Base-by-base conservation (phyloP, 1,140 invertebrate species). In the Drosophila simulans region DNA sequence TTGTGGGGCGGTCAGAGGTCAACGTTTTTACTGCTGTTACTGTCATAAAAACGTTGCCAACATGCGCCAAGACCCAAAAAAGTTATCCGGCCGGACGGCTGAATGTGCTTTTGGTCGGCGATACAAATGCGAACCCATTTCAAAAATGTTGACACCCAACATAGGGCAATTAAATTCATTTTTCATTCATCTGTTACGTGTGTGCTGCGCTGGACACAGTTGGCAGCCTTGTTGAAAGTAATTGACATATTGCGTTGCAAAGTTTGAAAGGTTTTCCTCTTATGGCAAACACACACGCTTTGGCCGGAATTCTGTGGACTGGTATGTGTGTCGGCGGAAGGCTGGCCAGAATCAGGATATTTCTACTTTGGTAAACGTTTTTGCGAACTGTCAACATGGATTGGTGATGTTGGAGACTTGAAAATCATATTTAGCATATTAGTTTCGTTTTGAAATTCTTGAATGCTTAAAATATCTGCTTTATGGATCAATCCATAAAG, bases 91-190 rank as follows among this genome's bases (percentile, higher is more conserved):
- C 43, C 40, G 40, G 37, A 40, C 40, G 31, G 39, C 48, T 39
- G 60, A 54, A 40, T 60, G 42, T 72, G 66, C 55, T 68, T 81
- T 68, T 81, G 52, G 40, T 56, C 45, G 42, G 45, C 71, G 42
- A 48, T 64, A 70, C 80, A 71, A 83, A 82, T 68, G 71, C 42
- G 74, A 80, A 88, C 84, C 84, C 84, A 88, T 88, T 88, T 88
- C 84, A 88, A 89, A 88, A 88, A 84, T 77, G 85, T 90, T 88
- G 84, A 88, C 84, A 88, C 84, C 78, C 80, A 80, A 83, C 84
- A 88, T 84, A 84, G 85, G 85, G 84, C 84, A 88, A 88, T 88
- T 88, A 88, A 89, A 88, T 89, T 88, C 84, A 88, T 88, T 88
- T 89, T 89, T 88, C 80, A 88, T 84, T 88, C 84, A 83, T 88